phyloP scores from a whole-genome alignment of 2,113 vertebrate species.

The Oxygymnocypris stewartii region DNA sequence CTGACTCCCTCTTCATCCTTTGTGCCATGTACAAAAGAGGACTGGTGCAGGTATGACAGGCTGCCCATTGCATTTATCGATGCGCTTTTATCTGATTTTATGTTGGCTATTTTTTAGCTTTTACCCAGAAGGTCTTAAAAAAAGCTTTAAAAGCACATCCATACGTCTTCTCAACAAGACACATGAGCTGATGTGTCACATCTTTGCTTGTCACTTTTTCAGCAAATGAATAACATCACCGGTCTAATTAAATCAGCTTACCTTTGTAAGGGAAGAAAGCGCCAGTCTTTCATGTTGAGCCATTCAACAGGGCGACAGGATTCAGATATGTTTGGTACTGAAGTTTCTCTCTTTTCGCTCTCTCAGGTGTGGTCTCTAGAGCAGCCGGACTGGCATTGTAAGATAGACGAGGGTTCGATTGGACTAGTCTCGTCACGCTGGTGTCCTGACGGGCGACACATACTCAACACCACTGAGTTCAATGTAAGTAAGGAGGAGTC shows the following conservation, averaged over 20 bases:
- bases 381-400: slow-evolving; percentile 95
- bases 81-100: not conserved
- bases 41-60: slow-evolving; percentile 84
- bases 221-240: not conserved
- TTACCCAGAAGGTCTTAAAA: not conserved
- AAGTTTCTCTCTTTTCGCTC: slow-evolving; percentile 29
- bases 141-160: too few relatives aligned
- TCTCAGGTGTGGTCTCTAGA: slow-evolving; percentile 94
- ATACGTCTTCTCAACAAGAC: not conserved
- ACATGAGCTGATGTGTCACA: not conserved
- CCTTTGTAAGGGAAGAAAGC: slow-evolving; percentile 79
- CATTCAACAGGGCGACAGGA: slow-evolving; percentile 41
- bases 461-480: slow-evolving; percentile 98
- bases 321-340: slow-evolving; percentile 20
- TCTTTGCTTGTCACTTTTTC: not conserved
- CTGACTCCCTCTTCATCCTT: slow-evolving; percentile 90
- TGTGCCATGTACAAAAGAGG: slow-evolving; percentile 95
- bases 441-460: slow-evolving; percentile 97
- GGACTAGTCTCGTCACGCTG: slow-evolving; percentile 93
- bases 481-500: slow-evolving; percentile 84
- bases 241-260: slow-evolving; percentile 61
- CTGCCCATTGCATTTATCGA: not conserved
- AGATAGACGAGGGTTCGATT: slow-evolving; percentile 95
- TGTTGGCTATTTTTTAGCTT: not conserved
- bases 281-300: slow-evolving; percentile 79